Conservation (phyloP, 1,140 invertebrate species). For the Copidosoma floridanum region DNA sequence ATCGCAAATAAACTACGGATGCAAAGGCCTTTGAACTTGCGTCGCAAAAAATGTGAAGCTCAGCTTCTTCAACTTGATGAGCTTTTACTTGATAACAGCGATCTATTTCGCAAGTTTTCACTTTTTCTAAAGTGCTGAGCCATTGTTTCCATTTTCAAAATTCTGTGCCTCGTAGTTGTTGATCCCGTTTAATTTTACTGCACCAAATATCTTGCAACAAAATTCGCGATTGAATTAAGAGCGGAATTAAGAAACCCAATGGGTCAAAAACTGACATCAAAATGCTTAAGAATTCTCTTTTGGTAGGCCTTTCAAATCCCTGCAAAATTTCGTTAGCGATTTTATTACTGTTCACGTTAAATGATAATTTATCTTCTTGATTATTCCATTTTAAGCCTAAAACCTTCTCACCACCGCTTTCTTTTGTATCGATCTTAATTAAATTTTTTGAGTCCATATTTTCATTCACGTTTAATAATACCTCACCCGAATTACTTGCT, state of each 20-base stretch:
- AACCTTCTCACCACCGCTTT: neutral
- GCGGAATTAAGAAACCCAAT: neutral
- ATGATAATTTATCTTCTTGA: neutral
- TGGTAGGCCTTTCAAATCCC: neutral
- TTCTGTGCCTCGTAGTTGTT: neutral
- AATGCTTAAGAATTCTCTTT: neutral
- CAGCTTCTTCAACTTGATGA: neutral
- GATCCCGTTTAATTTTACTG: neutral
- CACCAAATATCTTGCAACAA: neutral
- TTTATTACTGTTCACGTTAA: neutral
- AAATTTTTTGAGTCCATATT: neutral
- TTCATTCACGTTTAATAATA: neutral
- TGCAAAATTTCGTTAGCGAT: neutral
- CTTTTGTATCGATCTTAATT: neutral
- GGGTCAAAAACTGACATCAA: constrained; percentile 1
- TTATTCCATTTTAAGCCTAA: neutral
- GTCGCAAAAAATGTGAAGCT: neutral
- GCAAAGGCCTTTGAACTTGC: neutral
- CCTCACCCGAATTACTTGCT: neutral
- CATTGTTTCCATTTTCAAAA: neutral
- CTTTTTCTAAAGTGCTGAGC: neutral
- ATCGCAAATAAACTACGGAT: neutral
- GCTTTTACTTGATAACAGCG: neutral
- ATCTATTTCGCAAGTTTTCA: neutral
- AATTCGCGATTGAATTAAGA: neutral